Conservation (phyloP, 2,113 vertebrate species). For the Corythoichthys intestinalis region DNA sequence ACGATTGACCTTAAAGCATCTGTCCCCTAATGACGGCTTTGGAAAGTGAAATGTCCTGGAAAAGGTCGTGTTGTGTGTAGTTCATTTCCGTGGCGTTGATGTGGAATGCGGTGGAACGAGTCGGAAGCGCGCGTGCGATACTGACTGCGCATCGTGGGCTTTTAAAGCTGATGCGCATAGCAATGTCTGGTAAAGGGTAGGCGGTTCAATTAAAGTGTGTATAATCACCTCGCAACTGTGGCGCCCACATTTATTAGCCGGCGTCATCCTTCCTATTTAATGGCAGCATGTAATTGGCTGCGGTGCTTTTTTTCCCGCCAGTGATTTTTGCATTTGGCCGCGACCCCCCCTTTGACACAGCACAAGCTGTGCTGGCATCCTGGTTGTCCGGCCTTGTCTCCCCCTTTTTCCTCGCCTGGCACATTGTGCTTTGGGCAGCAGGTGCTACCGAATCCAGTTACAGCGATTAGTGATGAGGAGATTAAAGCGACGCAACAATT, state of each 20-base stretch:
- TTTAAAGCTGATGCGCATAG: not conserved
- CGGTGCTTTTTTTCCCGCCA: conserved; percentile 21
- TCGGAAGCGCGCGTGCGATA: not conserved
- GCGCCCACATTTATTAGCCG: conserved; percentile 19
- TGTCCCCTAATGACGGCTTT: not conserved
- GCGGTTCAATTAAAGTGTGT: not conserved
- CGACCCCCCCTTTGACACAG: conserved; percentile 21
- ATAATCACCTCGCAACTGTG: conserved; percentile 24
- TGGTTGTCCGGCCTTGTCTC: conserved; percentile 41
- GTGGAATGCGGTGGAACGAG: conserved; percentile 5
- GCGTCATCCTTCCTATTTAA: conserved; percentile 5
- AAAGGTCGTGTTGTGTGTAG: conserved; percentile 3
- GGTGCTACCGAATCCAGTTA: conserved; percentile 74
- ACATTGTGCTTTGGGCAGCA: conserved; percentile 60
- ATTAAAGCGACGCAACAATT: conserved; percentile 70
- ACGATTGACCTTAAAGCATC: no score
- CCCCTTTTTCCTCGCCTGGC: conserved; percentile 43
- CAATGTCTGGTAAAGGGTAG: not conserved
- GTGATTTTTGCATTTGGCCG: conserved; percentile 31
- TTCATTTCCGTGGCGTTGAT: not conserved
- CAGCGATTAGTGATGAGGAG: conserved; percentile 70
- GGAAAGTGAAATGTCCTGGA: not conserved
- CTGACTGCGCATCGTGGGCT: not conserved
- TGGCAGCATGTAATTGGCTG: conserved; percentile 28
- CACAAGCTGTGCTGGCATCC: conserved; percentile 35